Evolutionary conservation across 2,797 vertebrate genomes (phyloP), one percentile per base, ranked within the genome.

Genomic region (Salarias fasciatus): DNA sequence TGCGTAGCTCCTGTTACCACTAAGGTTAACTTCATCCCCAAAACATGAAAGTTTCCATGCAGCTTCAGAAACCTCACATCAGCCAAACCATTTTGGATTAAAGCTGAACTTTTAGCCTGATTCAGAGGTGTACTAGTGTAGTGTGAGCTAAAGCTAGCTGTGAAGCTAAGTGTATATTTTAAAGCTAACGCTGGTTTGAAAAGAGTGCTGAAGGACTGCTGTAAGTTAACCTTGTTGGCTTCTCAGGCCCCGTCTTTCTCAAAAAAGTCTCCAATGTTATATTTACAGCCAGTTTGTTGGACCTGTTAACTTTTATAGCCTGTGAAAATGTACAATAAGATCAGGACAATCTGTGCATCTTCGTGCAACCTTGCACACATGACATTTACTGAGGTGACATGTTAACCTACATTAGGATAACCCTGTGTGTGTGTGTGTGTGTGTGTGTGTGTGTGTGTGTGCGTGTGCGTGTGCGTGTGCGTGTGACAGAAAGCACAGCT

Each of bases 401-500:
- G 37, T 37, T 6, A 15, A 15, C 2, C 5, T 24, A 12, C 1
- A 4, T 18, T 1, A 7, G 2, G 18, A 24, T 24, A 24, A 24
- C 18, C 18, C 18, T 24, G 18, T 24, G 18, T 3, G 18, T 24
- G 18, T 24, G n/a, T n/a, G 8, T 58, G 2, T 40, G 37, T 53
- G 29, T n/a, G 41, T 0, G 8, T 62, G 7, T 36, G 41, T n/a
- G 44, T 0, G 6, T 65, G 5, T 41, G 15, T 58, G 28, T 46
- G 3, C n/a, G n/a, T n/a, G n/a, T 51, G 1, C 33, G 5, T 80
- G 9, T 54, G 4, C n/a, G n/a, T n/a, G n/a, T 51, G 1, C 33
- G 5, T 80, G 9, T 54, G 4, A 11, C 48, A 81, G 81, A 53
- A 50, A 65, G 57, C 76, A 72, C 86, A 85, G 88, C 85, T 53